A percentile compares a stretch with the other conserved stretches of the same genome.
Evolutionary conservation across 2,888 invertebrate genomes (phyloP).

Genomic region (Calephelis perditalis): DNA sequence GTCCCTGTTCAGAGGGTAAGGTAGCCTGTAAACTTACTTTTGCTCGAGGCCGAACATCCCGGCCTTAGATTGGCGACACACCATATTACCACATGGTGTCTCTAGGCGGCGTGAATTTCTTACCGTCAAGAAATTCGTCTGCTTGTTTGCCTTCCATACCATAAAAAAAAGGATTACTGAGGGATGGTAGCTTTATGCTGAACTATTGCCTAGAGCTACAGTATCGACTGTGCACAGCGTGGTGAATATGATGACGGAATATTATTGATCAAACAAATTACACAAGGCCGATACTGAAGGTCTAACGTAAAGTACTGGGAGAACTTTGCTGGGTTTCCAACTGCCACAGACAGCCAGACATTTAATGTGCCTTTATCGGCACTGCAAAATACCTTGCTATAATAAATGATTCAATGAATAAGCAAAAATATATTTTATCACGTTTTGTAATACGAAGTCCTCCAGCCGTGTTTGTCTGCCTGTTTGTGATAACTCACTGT

Average conservation of each 20-base stretch:
- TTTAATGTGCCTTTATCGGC: background rate
- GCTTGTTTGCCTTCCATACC: too few relatives aligned
- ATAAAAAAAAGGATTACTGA: too few relatives aligned
- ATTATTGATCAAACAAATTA: conserved; percentile 5
- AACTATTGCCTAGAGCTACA: too few relatives aligned
- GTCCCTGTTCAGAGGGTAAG: too few relatives aligned
- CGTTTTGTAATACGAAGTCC: background rate
- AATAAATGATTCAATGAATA: background rate
- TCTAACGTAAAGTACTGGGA: background rate
- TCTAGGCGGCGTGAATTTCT: too few relatives aligned
- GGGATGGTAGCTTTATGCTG: too few relatives aligned
- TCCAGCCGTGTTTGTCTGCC: background rate
- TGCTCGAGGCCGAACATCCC: too few relatives aligned
- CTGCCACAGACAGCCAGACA: background rate
- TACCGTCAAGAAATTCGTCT: too few relatives aligned
- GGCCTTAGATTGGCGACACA: too few relatives aligned
- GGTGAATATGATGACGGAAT: background rate
- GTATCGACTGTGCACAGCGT: background rate
- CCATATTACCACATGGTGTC: too few relatives aligned
- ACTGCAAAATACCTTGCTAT: background rate
- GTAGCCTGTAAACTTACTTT: too few relatives aligned
- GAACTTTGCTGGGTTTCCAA: background rate
- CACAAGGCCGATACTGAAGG: background rate
- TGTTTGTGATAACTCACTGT: too few relatives aligned
- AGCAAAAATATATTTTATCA: background rate